Base-by-base conservation (phyloP, 2,113 vertebrate species). In the Euleptes europaea region DNA sequence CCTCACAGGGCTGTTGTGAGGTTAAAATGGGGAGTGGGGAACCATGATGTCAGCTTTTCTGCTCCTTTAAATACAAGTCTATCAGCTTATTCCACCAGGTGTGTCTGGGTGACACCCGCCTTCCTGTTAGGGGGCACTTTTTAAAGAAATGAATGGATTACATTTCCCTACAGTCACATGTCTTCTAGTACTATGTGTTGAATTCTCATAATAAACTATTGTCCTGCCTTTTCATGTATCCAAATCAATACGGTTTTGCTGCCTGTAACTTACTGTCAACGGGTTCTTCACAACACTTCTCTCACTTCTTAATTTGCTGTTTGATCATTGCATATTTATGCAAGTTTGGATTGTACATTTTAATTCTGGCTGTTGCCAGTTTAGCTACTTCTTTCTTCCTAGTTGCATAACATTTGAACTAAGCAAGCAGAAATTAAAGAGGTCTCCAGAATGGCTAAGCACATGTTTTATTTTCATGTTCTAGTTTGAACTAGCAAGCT, bases 361-460 rank as follows among this genome's bases (percentile, higher is more conserved):
- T 49, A n/a, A 84, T 77, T 57, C 28, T 57, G 33, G 19, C 69
- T 70, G 66, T 57, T 78, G 35, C 83, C 69, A 71, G 54, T 70
- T 78, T 70, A 70, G 33, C 65, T n/a, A 17, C 10, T 14, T n/a
- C 10, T 78, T 78, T 77, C 33, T 70, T 78, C 51, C 51, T 71
- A 65, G 75, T 70, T 57, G 28, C 31, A 17, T 75, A 78, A 78
- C 17, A 78, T 70, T 84, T 66, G 19, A 70, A 11, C 66, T 71
- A 40, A 70, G 75, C 47, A 78, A 78, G 66, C 78, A 49, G 78
- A 78, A 84, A 84, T 70, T 70, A 42, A 78, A 70, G 26, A 71
- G 35, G 11, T n/a, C 44, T 76, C 38, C 31, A 78, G 33, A 84
- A 23, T 78, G 66, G 75, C 76, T 65, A 77, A 42, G 66, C 74